Base-by-base conservation (phyloP, 2,888 invertebrate genomes). In the Dascillus cervinus region DNA sequence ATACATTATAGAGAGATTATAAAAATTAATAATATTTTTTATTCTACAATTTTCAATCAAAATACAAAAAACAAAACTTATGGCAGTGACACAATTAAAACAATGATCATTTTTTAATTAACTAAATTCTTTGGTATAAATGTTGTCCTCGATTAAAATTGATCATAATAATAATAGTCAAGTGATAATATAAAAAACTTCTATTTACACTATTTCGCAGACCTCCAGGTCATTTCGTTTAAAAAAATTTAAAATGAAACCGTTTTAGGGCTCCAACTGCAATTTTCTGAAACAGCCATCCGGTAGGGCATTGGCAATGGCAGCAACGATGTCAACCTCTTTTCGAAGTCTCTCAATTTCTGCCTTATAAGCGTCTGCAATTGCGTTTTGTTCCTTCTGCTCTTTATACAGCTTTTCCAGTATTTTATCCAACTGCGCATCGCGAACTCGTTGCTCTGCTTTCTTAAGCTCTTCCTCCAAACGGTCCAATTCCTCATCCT, bases 251-350 rank as follows among this genome's bases (percentile, higher is more conserved):
- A 17, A 17, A 6, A 17, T 17, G 4, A 17, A 6, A 17, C 8
- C 8, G 17, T 8, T 17, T 17, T 65, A 73, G 3, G 82, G 82
- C 59, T 91, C 90, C 20, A 90, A 69, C 40, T 79, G 77, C 29
- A 82, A 72, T 46, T 79, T 72, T 57, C 84, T 86, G 23, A 66
- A 79, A 87, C 63, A 94, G 94, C 2, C 74, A 74, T 1, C 73
- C 0, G 94, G 95, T 38, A 95, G 70, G 33, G 87, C 75, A 30
- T 79, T 75, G 1, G 82, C 71, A 47, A 95, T 92, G 29, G 79
- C 76, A 50, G 82, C 79, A 28, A 94, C 78, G 56, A 90, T 91
- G 4, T 75, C 73, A 2, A 94, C 91, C 62, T 94, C 90, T 2
- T 66, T 66, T 41, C 73, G 67, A 6, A 92, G 69, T 34, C 75